Evolutionary conservation across 2,113 vertebrate species (phyloP), one percentile per base, ranked within the genome.

Genomic region (Struthidea cinerea): DNA sequence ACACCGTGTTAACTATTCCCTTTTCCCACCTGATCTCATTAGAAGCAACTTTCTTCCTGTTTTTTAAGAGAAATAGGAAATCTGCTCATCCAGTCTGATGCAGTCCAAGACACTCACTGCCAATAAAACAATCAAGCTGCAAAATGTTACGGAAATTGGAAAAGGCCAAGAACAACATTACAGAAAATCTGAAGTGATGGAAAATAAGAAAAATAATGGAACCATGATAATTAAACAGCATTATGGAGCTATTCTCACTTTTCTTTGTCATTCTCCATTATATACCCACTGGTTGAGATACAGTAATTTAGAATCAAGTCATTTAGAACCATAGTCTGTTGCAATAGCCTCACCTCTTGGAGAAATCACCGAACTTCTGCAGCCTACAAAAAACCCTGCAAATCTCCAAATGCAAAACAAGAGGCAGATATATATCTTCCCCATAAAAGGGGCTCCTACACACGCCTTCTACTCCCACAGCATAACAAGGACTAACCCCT

Each of bases 41-140:
- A 96, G 47, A 33, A 76, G 47, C 28, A 90, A 77, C 21, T 65
- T 57, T 79, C 63, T 96, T 97, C 90, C 96, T 96, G 95, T 97
- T 97, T 97, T 97, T 53, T 47, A 84, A 59, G 49, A 87, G 83
- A 93, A 79, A 79, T 47, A 81, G 81, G 67, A 90, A 94, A 74
- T 26, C 49, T 60, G 18, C 46, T 81, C 81, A 74, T 37, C 78
- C 53, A 90, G 80, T 24, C 27, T 59, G 16, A 76, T 69, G 47
- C 35, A 50, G 37, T 33, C 47, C 49, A 46, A 78, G 44, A n/a
- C 17, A 61, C 22, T 63, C 65, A 7, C 14, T 75, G 80, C 71
- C 88, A 87, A 59, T 73, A 56, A 78, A 90, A 64, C 24, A 52
- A 32, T n/a, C 35, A 46, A 50, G 53, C 22, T 94, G 53, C 33